Conservation (phyloP, 1,140 invertebrate species). For the Lysiphlebus fabarum region DNA sequence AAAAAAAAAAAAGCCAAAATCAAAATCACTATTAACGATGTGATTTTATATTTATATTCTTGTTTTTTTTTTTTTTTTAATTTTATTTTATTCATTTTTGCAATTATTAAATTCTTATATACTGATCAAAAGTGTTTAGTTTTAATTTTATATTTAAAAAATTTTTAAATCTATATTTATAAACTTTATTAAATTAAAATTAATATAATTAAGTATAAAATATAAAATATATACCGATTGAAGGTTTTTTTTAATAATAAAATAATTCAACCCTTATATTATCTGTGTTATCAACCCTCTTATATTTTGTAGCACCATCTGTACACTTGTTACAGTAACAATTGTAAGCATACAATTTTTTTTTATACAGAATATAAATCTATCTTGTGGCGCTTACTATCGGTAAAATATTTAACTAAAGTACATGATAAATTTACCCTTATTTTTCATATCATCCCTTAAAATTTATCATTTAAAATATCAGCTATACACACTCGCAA, state of each 20-base stretch:
- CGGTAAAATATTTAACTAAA: neutral
- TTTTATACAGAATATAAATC: constrained; percentile 3
- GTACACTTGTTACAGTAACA: constrained; percentile 11
- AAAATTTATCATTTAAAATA: constrained; percentile 13
- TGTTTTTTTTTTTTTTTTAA: neutral
- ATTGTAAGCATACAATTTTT: neutral
- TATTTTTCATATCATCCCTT: neutral
- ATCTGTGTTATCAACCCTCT: constrained; percentile 5
- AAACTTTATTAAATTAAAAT: too few species aligned
- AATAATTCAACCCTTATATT: neutral
- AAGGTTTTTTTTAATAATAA: constrained; percentile 14
- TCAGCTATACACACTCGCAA: too few species aligned
- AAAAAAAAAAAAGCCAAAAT: neutral
- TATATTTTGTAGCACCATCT: constrained; percentile 16
- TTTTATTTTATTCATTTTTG: too few species aligned
- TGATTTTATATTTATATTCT: constrained; percentile 13
- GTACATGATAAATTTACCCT: neutral
- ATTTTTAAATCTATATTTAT: too few species aligned
- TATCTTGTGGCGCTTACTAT: constrained; percentile 21
- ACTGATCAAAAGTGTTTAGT: constrained; percentile 1
- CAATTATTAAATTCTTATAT: too few species aligned
- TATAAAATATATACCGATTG: constrained; percentile 19
- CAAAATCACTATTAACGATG: neutral
- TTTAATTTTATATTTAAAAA: neutral
- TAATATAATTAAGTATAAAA: too few species aligned